These are phyloP conservation scores for Congeria kusceri DNA, from an alignment of 2,888 invertebrate genomes.

Conservation along the genomic window DNA sequence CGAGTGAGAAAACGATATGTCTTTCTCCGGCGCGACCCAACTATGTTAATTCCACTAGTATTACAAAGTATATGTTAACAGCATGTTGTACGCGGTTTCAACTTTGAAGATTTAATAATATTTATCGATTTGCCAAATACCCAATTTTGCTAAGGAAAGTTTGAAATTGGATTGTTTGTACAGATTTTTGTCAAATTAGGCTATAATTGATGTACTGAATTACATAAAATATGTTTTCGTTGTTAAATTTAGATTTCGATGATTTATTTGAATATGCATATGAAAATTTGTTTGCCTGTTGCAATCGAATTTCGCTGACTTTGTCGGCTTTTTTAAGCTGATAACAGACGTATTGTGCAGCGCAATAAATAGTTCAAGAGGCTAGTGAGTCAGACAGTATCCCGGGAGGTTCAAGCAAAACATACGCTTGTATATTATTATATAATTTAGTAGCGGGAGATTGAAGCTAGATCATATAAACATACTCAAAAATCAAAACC, in stretches of 20 bases:
- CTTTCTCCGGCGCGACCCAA: slow-evolving; percentile 37
- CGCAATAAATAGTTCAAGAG: too few relatives aligned
- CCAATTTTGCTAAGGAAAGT: slow-evolving; percentile 55
- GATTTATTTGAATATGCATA: too few relatives aligned
- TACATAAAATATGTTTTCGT: background rate
- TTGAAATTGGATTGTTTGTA: slow-evolving; percentile 57
- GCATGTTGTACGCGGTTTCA: slow-evolving; percentile 27
- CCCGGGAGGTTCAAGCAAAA: too few relatives aligned
- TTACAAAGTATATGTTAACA: slow-evolving; percentile 53
- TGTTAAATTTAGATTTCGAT: background rate
- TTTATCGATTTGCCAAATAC: slow-evolving; percentile 53
- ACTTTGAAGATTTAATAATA: slow-evolving; percentile 59
- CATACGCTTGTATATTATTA: too few relatives aligned
- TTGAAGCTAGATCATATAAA: too few relatives aligned
- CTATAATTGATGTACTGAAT: slow-evolving; percentile 21
- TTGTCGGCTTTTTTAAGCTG: too few relatives aligned
- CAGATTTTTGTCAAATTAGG: slow-evolving; percentile 43
- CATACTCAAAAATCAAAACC: too few relatives aligned
- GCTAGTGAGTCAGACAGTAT: too few relatives aligned
- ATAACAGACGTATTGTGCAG: too few relatives aligned
- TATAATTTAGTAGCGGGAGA: too few relatives aligned
- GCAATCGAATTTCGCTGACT: too few relatives aligned
- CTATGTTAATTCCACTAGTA: slow-evolving; percentile 55
- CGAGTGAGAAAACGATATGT: slow-evolving; percentile 40
- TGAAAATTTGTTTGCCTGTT: too few relatives aligned